These are phyloP conservation scores for Otolemur garnettii DNA, from an alignment of 2,113 vertebrate species.

Conservation along the genomic window DNA sequence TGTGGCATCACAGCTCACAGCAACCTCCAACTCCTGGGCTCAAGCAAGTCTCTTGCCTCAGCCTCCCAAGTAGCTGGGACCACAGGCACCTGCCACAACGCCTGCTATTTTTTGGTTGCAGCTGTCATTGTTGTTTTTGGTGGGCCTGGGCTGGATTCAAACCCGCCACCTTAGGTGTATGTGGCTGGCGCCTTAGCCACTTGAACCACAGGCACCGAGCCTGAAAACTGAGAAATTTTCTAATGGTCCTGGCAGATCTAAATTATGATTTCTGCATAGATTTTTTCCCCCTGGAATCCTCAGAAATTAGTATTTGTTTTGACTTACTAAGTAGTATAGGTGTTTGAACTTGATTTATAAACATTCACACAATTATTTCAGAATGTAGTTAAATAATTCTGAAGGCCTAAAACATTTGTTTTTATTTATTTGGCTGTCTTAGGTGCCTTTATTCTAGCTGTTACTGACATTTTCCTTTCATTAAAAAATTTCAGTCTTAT, in stretches of 20 bases:
- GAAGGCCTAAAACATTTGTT: slow-evolving; percentile 27
- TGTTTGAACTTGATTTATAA: background rate
- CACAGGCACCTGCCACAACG: no score
- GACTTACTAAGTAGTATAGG: background rate
- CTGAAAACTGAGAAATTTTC: background rate
- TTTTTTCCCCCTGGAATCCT: slow-evolving; percentile 43
- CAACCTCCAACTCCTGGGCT: no score
- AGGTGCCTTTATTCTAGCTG: background rate
- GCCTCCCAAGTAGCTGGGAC: no score
- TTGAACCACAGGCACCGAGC: background rate
- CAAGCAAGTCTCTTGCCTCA: no score
- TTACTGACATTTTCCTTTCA: slow-evolving; percentile 48
- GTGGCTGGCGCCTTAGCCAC: no score
- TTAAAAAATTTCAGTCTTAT: slow-evolving; percentile 63
- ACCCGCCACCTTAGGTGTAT: no score
- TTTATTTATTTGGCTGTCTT: slow-evolving; percentile 15
- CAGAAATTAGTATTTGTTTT: slow-evolving; percentile 40
- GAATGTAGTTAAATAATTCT: background rate
- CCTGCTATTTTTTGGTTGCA: no score
- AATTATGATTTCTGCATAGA: slow-evolving; percentile 29
- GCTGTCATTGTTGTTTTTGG: no score
- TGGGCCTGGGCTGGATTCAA: no score
- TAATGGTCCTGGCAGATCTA: background rate
- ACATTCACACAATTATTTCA: background rate
- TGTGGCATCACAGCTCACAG: no score